Base-by-base conservation (phyloP, 1,140 invertebrate species). In the Heterodera carotae region DNA sequence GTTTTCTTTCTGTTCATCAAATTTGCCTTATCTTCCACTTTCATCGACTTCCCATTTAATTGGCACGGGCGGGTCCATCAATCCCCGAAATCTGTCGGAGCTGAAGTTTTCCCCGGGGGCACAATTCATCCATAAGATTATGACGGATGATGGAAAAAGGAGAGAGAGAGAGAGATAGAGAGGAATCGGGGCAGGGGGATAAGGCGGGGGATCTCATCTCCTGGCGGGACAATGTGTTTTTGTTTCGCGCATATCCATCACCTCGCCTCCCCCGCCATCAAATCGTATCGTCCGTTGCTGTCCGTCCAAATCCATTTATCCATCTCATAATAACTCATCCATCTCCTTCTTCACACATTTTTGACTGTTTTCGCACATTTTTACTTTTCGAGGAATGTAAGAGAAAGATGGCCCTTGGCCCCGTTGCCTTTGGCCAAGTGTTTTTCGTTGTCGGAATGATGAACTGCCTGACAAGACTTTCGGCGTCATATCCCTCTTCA, bases 1-100 rank as follows among this genome's bases (percentile, higher is more conserved):
- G 43, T 69, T 69, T 69, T 69, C 43, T n/a, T 69, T 69, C 29
- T 69, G 34, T 48, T 69, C 67, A 33, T 29, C 29, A 69, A 12
- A 34, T 33, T 69, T 48, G n/a, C 29, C 27, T 69, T 31, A 39
- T 29, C 43, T 69, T 69, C 3, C 29, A 69, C 43, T 69, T 69
- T 27, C 34, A 25, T 69, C 29, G 43, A 69, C 67, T 39, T 27
- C 43, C 29, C 29, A 31, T 27, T 25, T 29, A 25, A 69, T 69
- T 48, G 43, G 34, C 29, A 56, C 48, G 48, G 22, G 22, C 12
- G 48, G 48, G 4, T 22, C 48, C 48, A 22, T 56, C 48, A 15
- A 56, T 56, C 48, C 48, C 22, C 39, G 39, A 56, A 56, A 56
- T 22, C 48, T 56, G 48, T 56, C 48, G 48, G 12, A 56, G 48